phyloP scores from a whole-genome alignment of 2,113 vertebrate species.

The Amazona guildingii region DNA sequence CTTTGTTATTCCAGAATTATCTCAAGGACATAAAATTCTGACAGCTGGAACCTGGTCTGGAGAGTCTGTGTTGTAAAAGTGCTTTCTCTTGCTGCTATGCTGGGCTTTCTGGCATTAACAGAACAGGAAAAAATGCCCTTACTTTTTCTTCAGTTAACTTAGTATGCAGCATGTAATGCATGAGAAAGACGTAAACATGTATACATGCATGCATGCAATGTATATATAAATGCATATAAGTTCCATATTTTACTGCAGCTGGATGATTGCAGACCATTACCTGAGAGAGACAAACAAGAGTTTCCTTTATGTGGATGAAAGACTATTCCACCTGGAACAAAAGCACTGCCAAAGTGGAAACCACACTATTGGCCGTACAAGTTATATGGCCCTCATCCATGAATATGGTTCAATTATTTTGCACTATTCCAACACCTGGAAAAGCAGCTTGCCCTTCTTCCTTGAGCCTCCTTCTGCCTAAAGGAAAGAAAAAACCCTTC shows the following conservation, averaged over 20 bases:
- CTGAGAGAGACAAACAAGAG: constrained; percentile 31
- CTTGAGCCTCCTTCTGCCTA: not conserved
- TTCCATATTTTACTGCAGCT: not conserved
- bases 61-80: constrained; percentile 16
- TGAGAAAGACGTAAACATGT: not conserved
- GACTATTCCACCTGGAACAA: constrained; percentile 59
- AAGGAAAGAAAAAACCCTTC: not conserved
- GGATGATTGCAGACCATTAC: not conserved
- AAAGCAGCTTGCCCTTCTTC: constrained; percentile 39
- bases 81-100: not conserved
- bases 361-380: not conserved
- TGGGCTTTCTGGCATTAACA: constrained; percentile 10
- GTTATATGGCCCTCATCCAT: constrained; percentile 41
- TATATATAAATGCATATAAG: fast-evolving
- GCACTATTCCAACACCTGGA: constrained; percentile 59
- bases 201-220: not conserved
- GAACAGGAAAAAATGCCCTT: not conserved
- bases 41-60: constrained; percentile 68
- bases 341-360: constrained; percentile 52
- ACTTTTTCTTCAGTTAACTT: not conserved
- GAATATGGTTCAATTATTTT: constrained; percentile 29
- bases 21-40: constrained; percentile 63
- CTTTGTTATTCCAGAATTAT: constrained; percentile 67
- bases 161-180: not conserved
- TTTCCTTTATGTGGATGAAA: constrained; percentile 11